Evolutionary conservation across 2,797 vertebrate species (phyloP).

Genomic region (Limnodromus scolopaceus): DNA sequence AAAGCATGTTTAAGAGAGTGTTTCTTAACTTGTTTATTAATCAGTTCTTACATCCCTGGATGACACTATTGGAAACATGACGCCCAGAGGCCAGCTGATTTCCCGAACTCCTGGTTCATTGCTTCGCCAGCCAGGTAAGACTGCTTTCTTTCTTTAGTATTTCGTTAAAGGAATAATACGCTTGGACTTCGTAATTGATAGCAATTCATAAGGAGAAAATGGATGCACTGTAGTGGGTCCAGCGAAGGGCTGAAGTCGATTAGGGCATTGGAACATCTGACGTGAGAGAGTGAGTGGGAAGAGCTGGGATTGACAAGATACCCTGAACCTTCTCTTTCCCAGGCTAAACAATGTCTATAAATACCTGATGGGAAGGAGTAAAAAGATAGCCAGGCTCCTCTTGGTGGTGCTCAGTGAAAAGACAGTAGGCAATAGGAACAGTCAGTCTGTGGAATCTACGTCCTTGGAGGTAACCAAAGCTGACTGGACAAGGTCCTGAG

Average conservation of each 20-base stretch:
- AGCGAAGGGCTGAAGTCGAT: not conserved
- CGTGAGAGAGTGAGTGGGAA: not conserved
- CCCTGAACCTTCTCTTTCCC: too few relatives aligned
- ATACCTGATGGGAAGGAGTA: not conserved
- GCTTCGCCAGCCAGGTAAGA: slow-evolving; percentile 85
- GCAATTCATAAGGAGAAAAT: not conserved
- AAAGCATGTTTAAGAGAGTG: not conserved
- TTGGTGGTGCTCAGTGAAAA: not conserved
- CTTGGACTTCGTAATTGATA: not conserved
- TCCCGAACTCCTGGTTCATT: slow-evolving; percentile 86
- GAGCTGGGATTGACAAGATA: not conserved
- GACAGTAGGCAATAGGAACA: not conserved
- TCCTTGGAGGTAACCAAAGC: not conserved
- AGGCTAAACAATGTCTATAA: too few relatives aligned
- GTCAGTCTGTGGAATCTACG: accelerated
- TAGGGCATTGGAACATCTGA: not conserved
- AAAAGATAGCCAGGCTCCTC: not conserved
- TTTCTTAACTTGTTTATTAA: slow-evolving; percentile 69
- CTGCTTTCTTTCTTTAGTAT: not conserved
- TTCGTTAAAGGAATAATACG: not conserved
- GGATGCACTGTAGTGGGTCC: not conserved
- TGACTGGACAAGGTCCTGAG: not conserved
- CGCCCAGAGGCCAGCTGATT: slow-evolving; percentile 77
- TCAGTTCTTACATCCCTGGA: slow-evolving; percentile 75
- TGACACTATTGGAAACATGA: slow-evolving; percentile 72